Conservation (phyloP, 2,113 vertebrate genomes). For the Tonatia bakeri region DNA sequence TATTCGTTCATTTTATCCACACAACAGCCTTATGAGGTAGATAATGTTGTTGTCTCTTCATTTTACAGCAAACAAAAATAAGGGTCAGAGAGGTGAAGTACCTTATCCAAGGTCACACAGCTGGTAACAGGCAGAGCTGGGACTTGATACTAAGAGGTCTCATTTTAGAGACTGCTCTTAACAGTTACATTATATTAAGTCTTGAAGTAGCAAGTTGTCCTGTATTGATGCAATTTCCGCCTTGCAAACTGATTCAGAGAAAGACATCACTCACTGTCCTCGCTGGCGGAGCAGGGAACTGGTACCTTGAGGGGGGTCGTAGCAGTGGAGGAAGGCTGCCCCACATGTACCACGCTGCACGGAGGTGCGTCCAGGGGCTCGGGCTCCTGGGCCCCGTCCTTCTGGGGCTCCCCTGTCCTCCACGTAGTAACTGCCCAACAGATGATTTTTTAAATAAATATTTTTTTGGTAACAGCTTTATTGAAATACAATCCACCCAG, state of each 20-base stretch:
- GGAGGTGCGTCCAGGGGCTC: not conserved
- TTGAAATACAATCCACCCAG: not conserved
- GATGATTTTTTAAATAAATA: not conserved
- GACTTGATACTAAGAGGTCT: not conserved
- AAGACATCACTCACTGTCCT: not conserved
- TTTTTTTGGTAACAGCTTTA: not conserved
- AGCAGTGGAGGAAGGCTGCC: not conserved
- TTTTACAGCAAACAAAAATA: not conserved
- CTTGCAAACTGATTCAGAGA: not conserved
- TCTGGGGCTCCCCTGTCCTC: too few relatives aligned
- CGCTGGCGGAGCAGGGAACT: not conserved
- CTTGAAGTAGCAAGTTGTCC: not conserved
- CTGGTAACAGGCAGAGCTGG: not conserved
- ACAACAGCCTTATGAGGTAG: not conserved
- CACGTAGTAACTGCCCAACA: not conserved
- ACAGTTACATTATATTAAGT: not conserved
- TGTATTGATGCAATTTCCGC: not conserved
- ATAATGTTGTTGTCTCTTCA: not conserved
- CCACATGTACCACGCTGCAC: fast-evolving
- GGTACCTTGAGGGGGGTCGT: not conserved
- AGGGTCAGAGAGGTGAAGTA: not conserved
- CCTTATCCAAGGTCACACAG: not conserved
- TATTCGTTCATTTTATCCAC: not conserved
- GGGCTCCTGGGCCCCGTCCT: not conserved
- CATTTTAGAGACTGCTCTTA: not conserved